A percentile compares a stretch with the other conserved stretches of the same genome.
These are phyloP conservation scores for Netelia fuscicornis DNA, from an alignment of 2,888 invertebrate genomes.

Conservation along the genomic window DNA sequence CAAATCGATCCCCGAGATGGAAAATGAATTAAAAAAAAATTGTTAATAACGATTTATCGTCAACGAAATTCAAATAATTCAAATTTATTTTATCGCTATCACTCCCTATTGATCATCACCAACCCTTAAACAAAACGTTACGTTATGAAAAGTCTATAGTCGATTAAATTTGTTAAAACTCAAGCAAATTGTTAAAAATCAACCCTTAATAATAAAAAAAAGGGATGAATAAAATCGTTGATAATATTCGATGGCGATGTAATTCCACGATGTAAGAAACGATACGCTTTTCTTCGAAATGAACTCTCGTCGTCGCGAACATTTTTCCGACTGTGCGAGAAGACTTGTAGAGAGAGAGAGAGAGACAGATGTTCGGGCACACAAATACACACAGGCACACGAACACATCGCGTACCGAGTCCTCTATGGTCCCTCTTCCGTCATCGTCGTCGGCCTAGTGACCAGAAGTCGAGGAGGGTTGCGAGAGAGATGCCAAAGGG, in stretches of 20 bases:
- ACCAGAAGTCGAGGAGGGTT: slow-evolving; percentile 33
- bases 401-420: slow-evolving; percentile 28
- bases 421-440: slow-evolving; percentile 43
- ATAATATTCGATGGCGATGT: no score
- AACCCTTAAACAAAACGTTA: no score
- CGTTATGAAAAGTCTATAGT: neutral
- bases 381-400: slow-evolving; percentile 5
- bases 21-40: neutral
- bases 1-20: no score
- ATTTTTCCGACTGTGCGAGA: slow-evolving; percentile 47
- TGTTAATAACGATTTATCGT: neutral
- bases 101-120: no score
- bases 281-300: slow-evolving; percentile 7
- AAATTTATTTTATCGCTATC: neutral
- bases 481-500: slow-evolving; percentile 40
- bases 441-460: slow-evolving; percentile 54
- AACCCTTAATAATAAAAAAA: no score
- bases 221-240: no score
- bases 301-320: slow-evolving; percentile 52
- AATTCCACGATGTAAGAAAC: slow-evolving; percentile 35
- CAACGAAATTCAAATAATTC: neutral
- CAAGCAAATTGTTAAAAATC: neutral
- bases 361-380: neutral
- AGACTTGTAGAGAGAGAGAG: slow-evolving; percentile 5
- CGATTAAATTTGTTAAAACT: neutral